Conservation (phyloP, 2,113 vertebrate genomes). For the Gopherus flavomarginatus region DNA sequence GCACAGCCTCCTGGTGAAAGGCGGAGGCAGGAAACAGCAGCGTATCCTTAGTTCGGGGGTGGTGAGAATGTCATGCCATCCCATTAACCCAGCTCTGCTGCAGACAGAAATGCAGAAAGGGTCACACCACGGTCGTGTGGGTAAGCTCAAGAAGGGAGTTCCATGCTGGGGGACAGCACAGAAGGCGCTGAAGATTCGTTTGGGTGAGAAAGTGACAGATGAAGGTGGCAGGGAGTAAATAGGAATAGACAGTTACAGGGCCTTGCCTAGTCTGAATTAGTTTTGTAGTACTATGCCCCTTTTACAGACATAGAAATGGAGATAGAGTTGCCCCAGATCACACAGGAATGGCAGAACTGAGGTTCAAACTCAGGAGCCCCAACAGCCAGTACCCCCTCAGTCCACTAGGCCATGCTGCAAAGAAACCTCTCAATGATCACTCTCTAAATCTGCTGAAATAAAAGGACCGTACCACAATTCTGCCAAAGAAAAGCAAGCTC, state of each 20-base stretch:
- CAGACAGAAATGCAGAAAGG: not conserved
- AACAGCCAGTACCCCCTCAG: not conserved
- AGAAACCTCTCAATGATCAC: not conserved
- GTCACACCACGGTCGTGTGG: not conserved
- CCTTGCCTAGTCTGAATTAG: not conserved
- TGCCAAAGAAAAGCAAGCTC: not conserved
- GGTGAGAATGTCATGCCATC: not conserved
- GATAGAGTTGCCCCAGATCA: not conserved
- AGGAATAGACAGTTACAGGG: not conserved
- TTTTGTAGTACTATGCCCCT: not conserved
- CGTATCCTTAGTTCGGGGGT: not conserved
- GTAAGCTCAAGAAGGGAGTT: not conserved
- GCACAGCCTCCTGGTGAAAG: not conserved
- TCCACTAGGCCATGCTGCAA: not conserved
- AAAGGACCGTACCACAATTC: not conserved
- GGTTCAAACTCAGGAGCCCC: not conserved
- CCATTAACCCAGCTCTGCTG: not conserved
- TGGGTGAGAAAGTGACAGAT: not conserved
- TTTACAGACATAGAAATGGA: not conserved
- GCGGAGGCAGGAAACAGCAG: not conserved
- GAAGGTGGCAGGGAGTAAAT: not conserved
- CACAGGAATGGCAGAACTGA: not conserved
- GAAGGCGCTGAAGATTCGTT: not conserved
- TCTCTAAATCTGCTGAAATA: not conserved
- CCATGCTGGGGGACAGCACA: not conserved